Evolutionary conservation across 2,113 vertebrate species (phyloP), one percentile per base, ranked within the genome.

Genomic region (Sialia sialis): DNA sequence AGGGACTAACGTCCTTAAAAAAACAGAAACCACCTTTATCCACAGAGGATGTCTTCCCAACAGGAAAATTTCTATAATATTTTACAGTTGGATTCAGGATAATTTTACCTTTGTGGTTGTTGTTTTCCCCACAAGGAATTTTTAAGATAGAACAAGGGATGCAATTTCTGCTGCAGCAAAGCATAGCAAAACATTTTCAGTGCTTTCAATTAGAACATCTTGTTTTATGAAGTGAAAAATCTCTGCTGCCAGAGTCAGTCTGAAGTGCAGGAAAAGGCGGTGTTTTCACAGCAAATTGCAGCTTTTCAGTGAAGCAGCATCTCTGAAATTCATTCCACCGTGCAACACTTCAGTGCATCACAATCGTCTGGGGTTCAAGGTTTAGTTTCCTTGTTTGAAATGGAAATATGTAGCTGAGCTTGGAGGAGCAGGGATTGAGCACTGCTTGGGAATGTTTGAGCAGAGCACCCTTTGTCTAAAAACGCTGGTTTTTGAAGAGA

Each of bases 221-320:
- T 89, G 44, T 60, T 94, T 97, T 91, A 94, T 94, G 87, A 89
- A 87, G 89, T 94, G 87, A 89, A 94, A 93, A 92, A 56, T 76
- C 32, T 74, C 54, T 79, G 54, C 72, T 94, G 86, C 87, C 90
- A 92, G 60, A 75, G 46, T 0, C 49, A 73, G 54, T 60, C 89
- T 68, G 49, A 58, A 89, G 41, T 64, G 64, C 83, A 89, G 84
- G 86, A 84, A 95, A 84, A 75, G 43, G 58, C 59, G 5, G 27
- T 52, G 36, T 75, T 77, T 78, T 90, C 60, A 79, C 39, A 91
- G 23, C 62, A 87, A 94, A 93, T 59, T 22, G 39, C 30, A 29
- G 29, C 54, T 87, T 93, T 69, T 63, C 70, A 72, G 23, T 4
- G 12, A 58, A 73, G 55, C n/a, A 88, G 20, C 22, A 46, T 56